Evolutionary conservation across 1,140 invertebrate genomes (phyloP), one percentile per base, ranked within the genome.

Genomic region (Ctenoplectra terminalis): DNA sequence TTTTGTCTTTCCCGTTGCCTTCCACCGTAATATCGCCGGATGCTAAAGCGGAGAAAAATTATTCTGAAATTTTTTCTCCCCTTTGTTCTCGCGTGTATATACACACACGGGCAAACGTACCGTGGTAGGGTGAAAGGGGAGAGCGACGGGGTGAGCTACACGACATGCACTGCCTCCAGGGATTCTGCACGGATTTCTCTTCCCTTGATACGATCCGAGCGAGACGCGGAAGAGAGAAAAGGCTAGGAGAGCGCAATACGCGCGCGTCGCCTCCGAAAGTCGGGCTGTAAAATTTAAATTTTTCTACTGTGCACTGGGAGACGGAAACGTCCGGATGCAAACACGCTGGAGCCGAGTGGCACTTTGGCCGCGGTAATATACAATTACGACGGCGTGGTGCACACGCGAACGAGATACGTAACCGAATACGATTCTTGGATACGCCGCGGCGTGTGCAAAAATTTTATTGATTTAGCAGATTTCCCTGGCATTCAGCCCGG

Each of bases 31-130:
- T 81, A 75, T 75, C 40, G 71, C 52, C 61, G 60, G 64, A 81
- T 82, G 61, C 58, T 75, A 73, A 67, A 71, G 61, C 75, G 67
- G 72, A 69, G 77, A 82, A 82, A 81, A 74, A 79, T 82, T 80
- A 85, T 70, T 82, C 79, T 17, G 46, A 46, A 64, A 69, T 50
- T 63, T 52, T 72, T 73, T 72, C 3, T 15, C 11, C 6, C n/a
- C 46, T 69, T 73, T 61, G 78, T 75, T 56, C 40, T 31, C 48
- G 52, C 31, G 63, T 29, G 34, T 78, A 29, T 17, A 71, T n/a
- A 31, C n/a, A 40, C 76, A 43, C 64, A 20, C 40, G 15, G n/a
- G 13, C 46, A 17, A 8, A 11, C 0, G n/a, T 20, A 52, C 7
- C 5, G 26, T 2, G 26, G 20, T 7, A 8, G 13, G 13, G 26